Evolutionary conservation across 2,113 vertebrate species (phyloP), one percentile per base, ranked within the genome.

Genomic region (Poeciliopsis retropinna): DNA sequence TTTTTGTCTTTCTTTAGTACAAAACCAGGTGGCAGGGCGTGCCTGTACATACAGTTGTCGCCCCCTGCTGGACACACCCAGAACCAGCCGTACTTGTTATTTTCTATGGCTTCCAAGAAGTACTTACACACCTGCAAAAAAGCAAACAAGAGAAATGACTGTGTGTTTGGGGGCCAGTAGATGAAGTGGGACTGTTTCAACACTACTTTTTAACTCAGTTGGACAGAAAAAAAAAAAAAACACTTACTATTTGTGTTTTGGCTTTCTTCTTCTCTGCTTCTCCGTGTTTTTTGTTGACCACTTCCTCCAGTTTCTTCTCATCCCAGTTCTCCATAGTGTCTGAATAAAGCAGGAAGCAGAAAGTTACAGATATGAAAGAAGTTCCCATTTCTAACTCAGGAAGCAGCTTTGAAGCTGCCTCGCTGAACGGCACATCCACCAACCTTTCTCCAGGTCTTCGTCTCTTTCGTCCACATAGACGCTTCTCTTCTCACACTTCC

Each of bases 301-400:
- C 98, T 90, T 99, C 98, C 87, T 99, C 97, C 90, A 99, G 92
- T 80, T 99, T 99, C 94, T 98, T 98, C 92, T 98, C 97, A 79
- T 99, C 98, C 98, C 98, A 99, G 91, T 96, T 99, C 12, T 99
- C 97, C 98, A 99, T 99, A 6, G 97, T 98, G 92, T 99, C 98
- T 99, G 87, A 10, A 69, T 51, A 81, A 37, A 86, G 67, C 8
- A 57, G 51, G 22, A 6, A 54, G 6, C 51, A 54, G 5, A n/a
- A 10, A 25, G 3, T n/a, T 57, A 25, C 7, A n/a, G 25, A 57
- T 9, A 7, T 47, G 17, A 47, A 47, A 19, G 44, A 47, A 17
- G 5, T 47, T 47, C 4, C 14, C 5, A 19, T 47, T 17, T 47
- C 44, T 47, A 47, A 41, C 12, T 15, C 14, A 15, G 39, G 39